Percentiles rank a stretch among this genome's conserved stretches.
Conservation (phyloP, 1,140 invertebrate genomes). For the Drosophila sturtevanti region DNA sequence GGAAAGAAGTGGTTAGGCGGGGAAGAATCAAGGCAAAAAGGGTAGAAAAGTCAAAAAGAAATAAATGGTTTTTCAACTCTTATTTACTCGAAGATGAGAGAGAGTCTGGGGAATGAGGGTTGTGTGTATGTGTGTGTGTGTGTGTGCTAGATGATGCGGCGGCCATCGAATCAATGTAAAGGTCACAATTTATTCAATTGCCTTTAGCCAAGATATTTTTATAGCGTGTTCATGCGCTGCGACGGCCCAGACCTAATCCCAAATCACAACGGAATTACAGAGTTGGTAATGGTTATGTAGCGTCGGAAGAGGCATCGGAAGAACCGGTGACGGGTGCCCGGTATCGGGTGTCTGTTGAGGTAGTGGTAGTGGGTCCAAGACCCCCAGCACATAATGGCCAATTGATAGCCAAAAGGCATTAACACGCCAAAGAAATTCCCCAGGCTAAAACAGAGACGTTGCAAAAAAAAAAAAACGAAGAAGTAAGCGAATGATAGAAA, state of each 20-base stretch:
- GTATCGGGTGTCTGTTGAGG: not conserved
- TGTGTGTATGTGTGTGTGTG: too few relatives aligned
- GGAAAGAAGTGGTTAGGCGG: not conserved
- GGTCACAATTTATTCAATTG: slow-evolving; percentile 82
- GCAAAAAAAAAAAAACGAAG: slow-evolving; percentile 58
- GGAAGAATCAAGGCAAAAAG: slow-evolving; percentile 38
- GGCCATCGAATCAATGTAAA: slow-evolving; percentile 74
- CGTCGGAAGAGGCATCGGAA: slow-evolving; percentile 54
- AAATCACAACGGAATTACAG: slow-evolving; percentile 80
- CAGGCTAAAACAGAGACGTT: slow-evolving; percentile 65
- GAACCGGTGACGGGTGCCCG: not conserved
- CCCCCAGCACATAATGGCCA: slow-evolving; percentile 74
- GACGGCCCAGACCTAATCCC: slow-evolving; percentile 67
- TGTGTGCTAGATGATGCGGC: not conserved
- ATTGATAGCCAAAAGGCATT: slow-evolving; percentile 81
- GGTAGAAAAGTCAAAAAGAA: slow-evolving; percentile 73
- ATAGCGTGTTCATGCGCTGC: slow-evolving; percentile 72
- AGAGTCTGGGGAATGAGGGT: not conserved
- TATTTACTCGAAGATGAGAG: slow-evolving; percentile 62
- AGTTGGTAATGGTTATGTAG: slow-evolving; percentile 76
- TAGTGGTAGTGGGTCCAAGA: slow-evolving; percentile 25
- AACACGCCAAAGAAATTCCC: slow-evolving; percentile 80
- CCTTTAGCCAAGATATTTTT: slow-evolving; percentile 74
- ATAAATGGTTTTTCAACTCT: slow-evolving; percentile 77
- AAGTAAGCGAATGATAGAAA: slow-evolving; percentile 15